These are phyloP conservation scores for Cantharis lateralis DNA, from an alignment of 2,888 invertebrate genomes.

Conservation along the genomic window DNA sequence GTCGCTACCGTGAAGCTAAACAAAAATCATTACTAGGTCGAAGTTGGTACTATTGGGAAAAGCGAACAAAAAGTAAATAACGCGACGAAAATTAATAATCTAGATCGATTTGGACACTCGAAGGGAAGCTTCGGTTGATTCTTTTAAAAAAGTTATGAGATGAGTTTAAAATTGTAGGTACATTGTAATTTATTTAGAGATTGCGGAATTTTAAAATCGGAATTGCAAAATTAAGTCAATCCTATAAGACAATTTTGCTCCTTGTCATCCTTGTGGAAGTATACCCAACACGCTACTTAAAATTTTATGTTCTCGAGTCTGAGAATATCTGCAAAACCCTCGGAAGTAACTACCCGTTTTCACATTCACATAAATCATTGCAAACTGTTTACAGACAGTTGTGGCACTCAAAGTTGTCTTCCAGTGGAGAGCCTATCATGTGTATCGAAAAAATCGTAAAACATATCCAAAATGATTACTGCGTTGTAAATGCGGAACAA, in stretches of 20 bases:
- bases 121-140: background rate
- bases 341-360: constrained; percentile 30
- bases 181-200: background rate
- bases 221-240: constrained; percentile 19
- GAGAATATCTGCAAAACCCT: constrained; percentile 21
- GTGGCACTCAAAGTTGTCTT: constrained; percentile 33
- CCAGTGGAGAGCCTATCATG: constrained; percentile 23
- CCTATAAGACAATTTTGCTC: constrained; percentile 8
- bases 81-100: background rate
- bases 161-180: background rate
- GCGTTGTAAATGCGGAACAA: constrained; percentile 23
- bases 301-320: constrained; percentile 30
- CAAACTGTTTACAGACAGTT: constrained; percentile 29
- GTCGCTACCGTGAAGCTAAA: background rate
- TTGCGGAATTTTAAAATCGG: constrained; percentile 8
- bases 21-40: background rate
- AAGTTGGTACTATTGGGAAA: background rate
- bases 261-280: constrained; percentile 11
- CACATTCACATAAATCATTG: constrained; percentile 32
- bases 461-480: constrained; percentile 20
- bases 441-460: constrained; percentile 24
- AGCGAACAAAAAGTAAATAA: background rate
- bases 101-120: background rate
- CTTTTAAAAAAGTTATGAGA: background rate
- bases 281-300: constrained; percentile 14